Conservation (phyloP, 2,113 vertebrate species). For the Triplophysa dalaica region DNA sequence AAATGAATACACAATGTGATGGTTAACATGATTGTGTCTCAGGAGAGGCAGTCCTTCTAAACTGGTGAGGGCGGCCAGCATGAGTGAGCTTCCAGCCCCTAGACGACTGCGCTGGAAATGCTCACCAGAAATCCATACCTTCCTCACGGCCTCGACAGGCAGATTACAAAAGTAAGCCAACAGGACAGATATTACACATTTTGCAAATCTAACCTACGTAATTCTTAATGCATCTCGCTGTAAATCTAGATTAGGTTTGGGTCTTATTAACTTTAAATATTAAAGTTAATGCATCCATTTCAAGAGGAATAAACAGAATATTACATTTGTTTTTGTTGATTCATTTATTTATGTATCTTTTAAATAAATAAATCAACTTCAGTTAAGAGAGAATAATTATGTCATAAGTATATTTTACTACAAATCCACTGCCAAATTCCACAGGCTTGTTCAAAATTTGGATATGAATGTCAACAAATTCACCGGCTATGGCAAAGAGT, state of each 20-base stretch:
- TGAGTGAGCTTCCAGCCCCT: constrained; percentile 89
- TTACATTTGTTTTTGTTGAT: background rate
- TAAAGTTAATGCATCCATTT: background rate
- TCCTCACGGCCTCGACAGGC: constrained; percentile 80
- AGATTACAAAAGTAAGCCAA: constrained; percentile 83
- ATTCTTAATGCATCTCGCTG: background rate
- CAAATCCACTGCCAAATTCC: background rate
- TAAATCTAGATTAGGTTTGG: too few relatives aligned
- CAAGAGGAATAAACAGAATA: background rate
- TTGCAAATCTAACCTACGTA: background rate
- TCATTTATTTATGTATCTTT: background rate
- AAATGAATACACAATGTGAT: background rate
- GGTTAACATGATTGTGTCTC: constrained; percentile 15
- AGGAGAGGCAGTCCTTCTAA: constrained; percentile 85
- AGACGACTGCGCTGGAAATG: constrained; percentile 93
- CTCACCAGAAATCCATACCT: constrained; percentile 83
- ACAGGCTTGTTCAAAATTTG: constrained; percentile 83
- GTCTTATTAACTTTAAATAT: too few relatives aligned
- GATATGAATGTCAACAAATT: constrained; percentile 88
- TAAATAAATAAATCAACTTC: background rate
- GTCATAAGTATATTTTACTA: background rate
- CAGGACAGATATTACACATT: background rate
- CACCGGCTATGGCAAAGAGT: constrained; percentile 86
- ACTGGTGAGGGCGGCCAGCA: constrained; percentile 85
- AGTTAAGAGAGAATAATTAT: constrained; percentile 21